Evolutionary conservation across 2,113 vertebrate genomes (phyloP).

Genomic region (Phoxinus phoxinus): DNA sequence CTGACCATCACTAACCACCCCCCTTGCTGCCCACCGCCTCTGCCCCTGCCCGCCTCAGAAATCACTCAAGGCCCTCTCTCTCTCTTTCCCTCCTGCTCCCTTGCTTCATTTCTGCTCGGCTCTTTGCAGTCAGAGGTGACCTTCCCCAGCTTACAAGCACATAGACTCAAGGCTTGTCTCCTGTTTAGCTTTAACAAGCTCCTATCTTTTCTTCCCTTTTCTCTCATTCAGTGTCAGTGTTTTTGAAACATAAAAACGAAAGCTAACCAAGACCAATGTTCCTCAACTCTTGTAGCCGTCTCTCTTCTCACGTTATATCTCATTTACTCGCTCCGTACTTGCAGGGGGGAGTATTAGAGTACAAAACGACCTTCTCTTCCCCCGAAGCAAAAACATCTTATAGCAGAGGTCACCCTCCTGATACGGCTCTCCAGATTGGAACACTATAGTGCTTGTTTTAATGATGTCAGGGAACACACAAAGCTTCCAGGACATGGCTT

Average conservation of each 20-base stretch:
- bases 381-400: constrained; percentile 78
- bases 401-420: constrained; percentile 76
- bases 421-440: constrained; percentile 70
- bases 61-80: constrained; percentile 43
- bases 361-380: constrained; percentile 77
- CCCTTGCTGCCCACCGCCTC: constrained; percentile 24
- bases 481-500: constrained; percentile 43
- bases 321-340: constrained; percentile 74
- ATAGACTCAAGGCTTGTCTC: constrained; percentile 32
- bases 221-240: constrained; percentile 51
- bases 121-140: constrained; percentile 51
- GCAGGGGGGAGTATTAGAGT: constrained; percentile 65
- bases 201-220: constrained; percentile 35
- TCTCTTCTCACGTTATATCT: constrained; percentile 70
- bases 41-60: constrained; percentile 29
- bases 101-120: constrained; percentile 19
- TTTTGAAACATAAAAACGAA: constrained; percentile 33
- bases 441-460: constrained; percentile 78
- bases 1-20: constrained; percentile 47
- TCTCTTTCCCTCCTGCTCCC: constrained; percentile 14
- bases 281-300: constrained; percentile 57
- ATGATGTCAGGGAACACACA: constrained; percentile 72
- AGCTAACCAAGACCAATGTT: constrained; percentile 12
- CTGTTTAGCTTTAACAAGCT: constrained; percentile 45
- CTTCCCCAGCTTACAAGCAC: constrained; percentile 53